Percentiles rank a stretch among this genome's conserved stretches.
These are phyloP conservation scores for Spisula subtruncata DNA, from an alignment of 2,888 invertebrate genomes.

Conservation along the genomic window DNA sequence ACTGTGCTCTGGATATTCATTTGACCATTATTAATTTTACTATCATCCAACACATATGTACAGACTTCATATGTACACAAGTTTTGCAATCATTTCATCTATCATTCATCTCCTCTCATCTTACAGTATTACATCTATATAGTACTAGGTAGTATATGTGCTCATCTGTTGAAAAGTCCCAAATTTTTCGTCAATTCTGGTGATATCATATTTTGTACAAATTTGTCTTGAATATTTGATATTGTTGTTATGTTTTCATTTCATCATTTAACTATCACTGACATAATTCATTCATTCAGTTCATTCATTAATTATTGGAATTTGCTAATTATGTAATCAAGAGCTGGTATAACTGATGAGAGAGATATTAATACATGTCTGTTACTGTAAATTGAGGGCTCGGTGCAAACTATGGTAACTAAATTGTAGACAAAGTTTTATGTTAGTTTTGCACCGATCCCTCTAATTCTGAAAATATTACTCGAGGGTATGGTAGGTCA, in stretches of 20 bases:
- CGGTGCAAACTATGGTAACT: too few relatives aligned
- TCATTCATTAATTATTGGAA: too few relatives aligned
- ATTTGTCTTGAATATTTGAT: neutral
- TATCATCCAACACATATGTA: neutral
- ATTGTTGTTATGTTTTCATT: neutral
- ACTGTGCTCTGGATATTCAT: too few relatives aligned
- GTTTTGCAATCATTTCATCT: neutral
- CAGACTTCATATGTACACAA: neutral
- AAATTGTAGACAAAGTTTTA: too few relatives aligned
- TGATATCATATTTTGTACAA: slow-evolving; percentile 8
- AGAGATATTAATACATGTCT: too few relatives aligned
- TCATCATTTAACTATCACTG: neutral
- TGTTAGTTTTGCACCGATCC: too few relatives aligned
- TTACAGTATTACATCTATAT: neutral
- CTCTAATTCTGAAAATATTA: too few relatives aligned
- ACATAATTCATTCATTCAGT: neutral
- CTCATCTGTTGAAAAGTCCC: neutral
- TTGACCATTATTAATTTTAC: too few relatives aligned
- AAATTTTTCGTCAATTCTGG: neutral
- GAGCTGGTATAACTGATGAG: too few relatives aligned
- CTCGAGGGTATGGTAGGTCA: too few relatives aligned
- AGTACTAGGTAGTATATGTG: neutral
- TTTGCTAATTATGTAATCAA: too few relatives aligned
- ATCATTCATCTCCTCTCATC: neutral
- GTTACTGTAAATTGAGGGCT: too few relatives aligned